Evolutionary conservation across 2,888 invertebrate genomes (phyloP).

Genomic region (Meta bourneti): DNA sequence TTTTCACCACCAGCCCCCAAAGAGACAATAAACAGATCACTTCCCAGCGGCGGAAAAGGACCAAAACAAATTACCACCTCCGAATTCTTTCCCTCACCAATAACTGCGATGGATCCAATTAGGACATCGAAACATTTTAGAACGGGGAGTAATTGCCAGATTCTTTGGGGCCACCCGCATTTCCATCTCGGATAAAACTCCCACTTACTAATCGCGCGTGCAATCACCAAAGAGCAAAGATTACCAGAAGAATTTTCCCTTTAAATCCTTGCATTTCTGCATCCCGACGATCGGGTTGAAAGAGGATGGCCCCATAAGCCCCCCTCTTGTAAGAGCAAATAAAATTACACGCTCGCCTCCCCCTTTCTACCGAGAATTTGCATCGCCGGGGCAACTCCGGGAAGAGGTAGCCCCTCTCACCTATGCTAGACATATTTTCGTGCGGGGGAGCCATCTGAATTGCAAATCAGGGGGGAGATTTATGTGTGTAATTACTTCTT

Average conservation of each 20-base stretch:
- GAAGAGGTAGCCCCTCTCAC: not conserved
- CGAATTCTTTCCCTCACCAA: constrained; percentile 25
- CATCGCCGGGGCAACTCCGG: not conserved
- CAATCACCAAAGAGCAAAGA: constrained; percentile 69
- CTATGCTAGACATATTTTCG: constrained; percentile 17
- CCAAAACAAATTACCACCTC: constrained; percentile 35
- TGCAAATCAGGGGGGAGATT: constrained; percentile 75
- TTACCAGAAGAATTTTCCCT: constrained; percentile 32
- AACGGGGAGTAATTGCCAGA: constrained; percentile 61
- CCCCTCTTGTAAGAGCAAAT: constrained; percentile 48
- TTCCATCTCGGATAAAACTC: constrained; percentile 22
- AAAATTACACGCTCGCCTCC: constrained; percentile 45
- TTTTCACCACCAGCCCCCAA: not conserved
- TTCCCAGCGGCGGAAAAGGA: not conserved
- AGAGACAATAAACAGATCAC: too few relatives aligned
- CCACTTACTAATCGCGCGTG: constrained; percentile 61
- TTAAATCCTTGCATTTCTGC: constrained; percentile 43
- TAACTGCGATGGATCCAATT: constrained; percentile 58
- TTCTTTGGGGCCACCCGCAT: constrained; percentile 10
- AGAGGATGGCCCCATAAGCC: constrained; percentile 26
- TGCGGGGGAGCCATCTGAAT: constrained; percentile 57
- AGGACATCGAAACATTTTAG: constrained; percentile 57
- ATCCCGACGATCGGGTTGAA: constrained; percentile 32
- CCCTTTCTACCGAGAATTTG: not conserved
- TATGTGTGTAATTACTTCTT: constrained; percentile 75